Conservation (phyloP, 2,113 vertebrate genomes). For the Nothocercus nigrocapillus region DNA sequence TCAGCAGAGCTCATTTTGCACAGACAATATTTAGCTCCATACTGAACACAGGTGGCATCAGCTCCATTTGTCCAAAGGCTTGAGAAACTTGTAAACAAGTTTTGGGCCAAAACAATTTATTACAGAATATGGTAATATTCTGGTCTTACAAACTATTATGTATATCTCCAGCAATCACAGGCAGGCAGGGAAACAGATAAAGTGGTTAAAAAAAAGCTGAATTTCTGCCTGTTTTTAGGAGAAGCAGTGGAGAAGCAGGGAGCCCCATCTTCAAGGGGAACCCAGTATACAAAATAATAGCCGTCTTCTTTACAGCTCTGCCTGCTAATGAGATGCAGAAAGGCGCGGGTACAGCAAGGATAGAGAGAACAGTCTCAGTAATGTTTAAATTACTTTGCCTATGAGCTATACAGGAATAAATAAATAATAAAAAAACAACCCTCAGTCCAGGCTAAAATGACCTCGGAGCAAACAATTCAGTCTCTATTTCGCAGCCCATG, state of each 20-base stretch:
- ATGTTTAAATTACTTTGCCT: not conserved
- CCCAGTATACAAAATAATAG: accelerated
- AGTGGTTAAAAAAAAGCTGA: not conserved
- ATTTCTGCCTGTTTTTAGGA: not conserved
- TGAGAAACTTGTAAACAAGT: not conserved
- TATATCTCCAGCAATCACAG: too few relatives aligned
- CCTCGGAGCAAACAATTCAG: not conserved
- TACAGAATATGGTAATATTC: not conserved
- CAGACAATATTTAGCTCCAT: not conserved
- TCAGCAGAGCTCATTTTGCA: not conserved
- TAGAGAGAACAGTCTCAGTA: not conserved
- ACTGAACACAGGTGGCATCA: not conserved
- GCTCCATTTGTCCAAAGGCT: not conserved
- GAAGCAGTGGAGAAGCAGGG: not conserved
- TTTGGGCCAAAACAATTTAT: not conserved
- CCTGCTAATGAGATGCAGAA: not conserved
- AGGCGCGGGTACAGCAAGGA: not conserved
- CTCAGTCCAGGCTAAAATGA: not conserved
- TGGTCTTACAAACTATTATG: not conserved
- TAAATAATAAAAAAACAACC: too few relatives aligned
- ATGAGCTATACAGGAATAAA: not conserved
- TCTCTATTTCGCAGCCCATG: not conserved
- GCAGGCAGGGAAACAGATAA: too few relatives aligned
- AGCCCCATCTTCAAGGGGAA: accelerated
- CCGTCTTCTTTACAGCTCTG: not conserved